Evolutionary conservation across 2,888 invertebrate species (phyloP).

Genomic region (Mesoligia furuncula): DNA sequence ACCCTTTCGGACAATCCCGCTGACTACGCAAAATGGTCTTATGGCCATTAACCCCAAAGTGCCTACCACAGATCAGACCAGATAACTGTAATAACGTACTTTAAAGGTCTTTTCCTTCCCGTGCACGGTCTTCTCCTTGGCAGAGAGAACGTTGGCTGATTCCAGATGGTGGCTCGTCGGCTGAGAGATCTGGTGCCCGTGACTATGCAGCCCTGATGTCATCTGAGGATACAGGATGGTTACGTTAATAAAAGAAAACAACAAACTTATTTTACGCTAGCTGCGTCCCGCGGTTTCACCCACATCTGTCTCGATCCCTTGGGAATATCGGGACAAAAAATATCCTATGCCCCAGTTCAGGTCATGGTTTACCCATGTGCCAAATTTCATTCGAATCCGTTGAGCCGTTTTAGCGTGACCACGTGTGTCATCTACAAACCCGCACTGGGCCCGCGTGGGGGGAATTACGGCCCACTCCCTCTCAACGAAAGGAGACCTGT

Average conservation of each 20-base stretch:
- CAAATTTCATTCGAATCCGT: no score
- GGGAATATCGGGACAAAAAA: neutral
- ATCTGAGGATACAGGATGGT: conserved; percentile 73
- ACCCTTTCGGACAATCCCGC: no score
- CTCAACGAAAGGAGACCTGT: no score
- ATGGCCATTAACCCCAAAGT: no score
- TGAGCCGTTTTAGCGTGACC: no score
- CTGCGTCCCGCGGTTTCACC: neutral
- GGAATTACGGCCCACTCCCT: no score
- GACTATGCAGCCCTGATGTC: conserved; percentile 86
- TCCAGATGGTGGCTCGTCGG: conserved; percentile 85
- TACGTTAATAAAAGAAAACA: no score
- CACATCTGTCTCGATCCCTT: neutral
- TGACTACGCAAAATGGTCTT: no score
- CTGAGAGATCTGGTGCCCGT: conserved; percentile 86
- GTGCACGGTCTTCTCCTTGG: conserved; percentile 89
- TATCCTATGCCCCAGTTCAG: neutral
- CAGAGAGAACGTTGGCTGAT: conserved; percentile 76
- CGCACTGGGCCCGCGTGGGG: no score
- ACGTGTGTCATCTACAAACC: no score
- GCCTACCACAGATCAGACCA: neutral
- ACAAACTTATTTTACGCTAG: neutral
- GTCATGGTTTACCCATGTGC: no score
- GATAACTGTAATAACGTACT: conserved; percentile 69
- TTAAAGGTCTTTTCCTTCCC: conserved; percentile 90